These are phyloP conservation scores for Euwallacea similis DNA, from an alignment of 1,140 invertebrate species.

Conservation along the genomic window DNA sequence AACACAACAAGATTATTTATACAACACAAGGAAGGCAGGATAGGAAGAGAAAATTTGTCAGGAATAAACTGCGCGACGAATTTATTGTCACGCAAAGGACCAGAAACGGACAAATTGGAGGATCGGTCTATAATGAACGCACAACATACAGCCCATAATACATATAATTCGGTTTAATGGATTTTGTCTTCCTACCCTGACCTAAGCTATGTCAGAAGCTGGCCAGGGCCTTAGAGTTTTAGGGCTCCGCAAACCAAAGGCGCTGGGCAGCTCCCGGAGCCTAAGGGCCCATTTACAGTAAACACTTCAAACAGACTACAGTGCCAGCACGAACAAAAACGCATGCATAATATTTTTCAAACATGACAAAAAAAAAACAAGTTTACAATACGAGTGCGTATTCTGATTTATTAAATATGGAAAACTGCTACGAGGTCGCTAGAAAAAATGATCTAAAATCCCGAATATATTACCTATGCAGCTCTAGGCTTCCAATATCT, in stretches of 20 bases:
- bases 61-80: not conserved
- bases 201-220: conserved; percentile 42
- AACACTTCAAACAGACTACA: conserved; percentile 33
- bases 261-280: conserved; percentile 52
- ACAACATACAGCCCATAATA: not conserved
- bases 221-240: conserved; percentile 52
- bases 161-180: not conserved
- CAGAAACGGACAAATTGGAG: not conserved
- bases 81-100: not conserved
- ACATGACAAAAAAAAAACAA: conserved; percentile 7
- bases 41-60: conserved; percentile 18
- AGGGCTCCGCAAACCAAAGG: conserved; percentile 53
- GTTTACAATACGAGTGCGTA: not conserved
- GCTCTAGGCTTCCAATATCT: no score
- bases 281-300: conserved; percentile 47
- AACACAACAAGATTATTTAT: not conserved
- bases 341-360: conserved; percentile 9
- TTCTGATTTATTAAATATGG: no score
- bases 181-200: conserved; percentile 35
- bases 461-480: not conserved
- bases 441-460: not conserved
- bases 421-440: not conserved
- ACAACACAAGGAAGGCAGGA: conserved; percentile 7
- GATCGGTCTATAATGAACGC: not conserved
- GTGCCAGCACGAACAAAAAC: conserved; percentile 28